Base-by-base conservation (phyloP, 2,888 invertebrate genomes). In the Apodemia hepburni region DNA sequence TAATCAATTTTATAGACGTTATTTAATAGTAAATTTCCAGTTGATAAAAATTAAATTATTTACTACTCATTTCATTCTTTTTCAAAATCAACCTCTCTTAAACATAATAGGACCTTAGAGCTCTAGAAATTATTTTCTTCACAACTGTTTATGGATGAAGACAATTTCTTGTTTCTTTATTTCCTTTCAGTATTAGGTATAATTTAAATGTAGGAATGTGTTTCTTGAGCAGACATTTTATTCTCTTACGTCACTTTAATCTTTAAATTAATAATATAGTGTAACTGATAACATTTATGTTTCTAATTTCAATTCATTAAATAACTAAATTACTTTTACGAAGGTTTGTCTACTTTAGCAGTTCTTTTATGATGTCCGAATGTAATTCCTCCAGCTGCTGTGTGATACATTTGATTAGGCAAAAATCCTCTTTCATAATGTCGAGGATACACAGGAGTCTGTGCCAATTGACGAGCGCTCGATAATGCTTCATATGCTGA, bases 341-440 rank as follows among this genome's bases (percentile, higher is more conserved):
- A 66, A 45, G 65, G 60, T 59, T 73, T 71, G 8, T 69, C 66
- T 33, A 76, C 62, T 76, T 87, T 90, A 47, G 89, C 76, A 67
- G 84, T 76, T 70, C 90, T 79, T 75, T 90, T 91, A 65, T 84
- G 83, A 67, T 90, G 90, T n/a, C 87, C 88, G 65, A 74, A 92
- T 6, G 87, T 84, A 12, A 87, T 74, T 8, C 89, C 90, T 6
- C 92, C 92, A 0, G 77, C 80, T 0, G 80, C 86, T 0, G 91
- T 92, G 22, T 89, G 86, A 62, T 87, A 92, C 82, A 92, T 86
- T 71, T 92, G 92, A 66, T 92, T 92, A 1, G 92, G 92, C 7
- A 90, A 75, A 66, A 92, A 92, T 1, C 92, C 92, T 70, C 86
- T 73, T 67, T 92, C 91, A 59, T 77, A 86, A 67, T 86, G 81